These are phyloP conservation scores for Neomonachus schauinslandi DNA, from an alignment of 2,113 vertebrate genomes.

Conservation along the genomic window DNA sequence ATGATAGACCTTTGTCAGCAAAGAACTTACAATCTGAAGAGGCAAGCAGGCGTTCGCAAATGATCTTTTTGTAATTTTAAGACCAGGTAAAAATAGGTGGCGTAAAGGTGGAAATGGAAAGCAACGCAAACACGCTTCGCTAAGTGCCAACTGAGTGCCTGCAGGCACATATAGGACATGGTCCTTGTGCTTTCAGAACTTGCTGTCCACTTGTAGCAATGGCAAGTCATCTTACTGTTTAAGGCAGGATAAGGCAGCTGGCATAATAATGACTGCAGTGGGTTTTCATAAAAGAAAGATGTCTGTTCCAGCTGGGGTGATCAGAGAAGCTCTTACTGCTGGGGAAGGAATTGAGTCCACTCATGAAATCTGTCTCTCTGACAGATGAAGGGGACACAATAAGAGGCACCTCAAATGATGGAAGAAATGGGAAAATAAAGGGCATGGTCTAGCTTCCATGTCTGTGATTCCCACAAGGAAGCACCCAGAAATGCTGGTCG, in stretches of 20 bases:
- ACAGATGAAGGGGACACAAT: background rate
- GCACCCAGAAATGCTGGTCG: background rate
- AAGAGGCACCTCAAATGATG: rapidly evolving
- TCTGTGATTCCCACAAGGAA: background rate
- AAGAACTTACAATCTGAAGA: background rate
- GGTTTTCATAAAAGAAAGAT: background rate
- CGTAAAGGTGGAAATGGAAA: background rate
- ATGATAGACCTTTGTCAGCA: background rate
- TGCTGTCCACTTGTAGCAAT: no score
- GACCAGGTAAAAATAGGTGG: background rate
- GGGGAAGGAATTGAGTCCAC: background rate
- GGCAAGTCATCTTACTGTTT: background rate
- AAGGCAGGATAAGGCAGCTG: background rate
- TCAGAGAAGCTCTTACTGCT: background rate
- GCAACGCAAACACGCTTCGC: rapidly evolving
- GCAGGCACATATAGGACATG: rapidly evolving
- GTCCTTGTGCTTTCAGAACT: background rate
- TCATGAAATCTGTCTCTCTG: background rate
- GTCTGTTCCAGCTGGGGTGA: background rate
- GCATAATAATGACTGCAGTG: background rate
- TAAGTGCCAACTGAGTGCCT: background rate
- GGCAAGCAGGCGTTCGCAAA: background rate
- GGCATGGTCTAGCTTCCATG: background rate
- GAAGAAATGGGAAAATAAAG: background rate
- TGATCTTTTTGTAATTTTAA: background rate